These are phyloP conservation scores for Mastomys natalensis DNA, from an alignment of 2,113 vertebrate genomes.

Conservation along the genomic window DNA sequence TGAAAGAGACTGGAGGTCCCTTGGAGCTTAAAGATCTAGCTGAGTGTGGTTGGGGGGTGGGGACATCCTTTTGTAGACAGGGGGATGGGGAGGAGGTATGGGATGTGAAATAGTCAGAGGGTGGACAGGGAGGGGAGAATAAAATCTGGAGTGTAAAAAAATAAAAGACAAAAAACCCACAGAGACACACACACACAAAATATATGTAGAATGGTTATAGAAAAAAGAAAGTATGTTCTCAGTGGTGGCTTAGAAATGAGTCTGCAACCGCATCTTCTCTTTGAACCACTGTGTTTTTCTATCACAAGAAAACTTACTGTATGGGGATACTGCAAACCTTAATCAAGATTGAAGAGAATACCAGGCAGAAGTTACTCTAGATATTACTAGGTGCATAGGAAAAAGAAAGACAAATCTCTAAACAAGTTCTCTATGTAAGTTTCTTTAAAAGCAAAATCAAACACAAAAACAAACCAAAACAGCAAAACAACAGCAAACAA, in stretches of 20 bases:
- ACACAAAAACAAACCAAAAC: neutral
- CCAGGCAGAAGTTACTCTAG: neutral
- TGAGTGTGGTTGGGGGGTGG: no score
- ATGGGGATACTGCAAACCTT: neutral
- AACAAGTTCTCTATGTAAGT: neutral
- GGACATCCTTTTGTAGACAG: no score
- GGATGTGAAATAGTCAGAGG: no score
- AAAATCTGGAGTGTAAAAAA: no score
- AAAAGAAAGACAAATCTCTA: neutral
- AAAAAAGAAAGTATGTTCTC: neutral
- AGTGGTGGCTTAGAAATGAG: neutral
- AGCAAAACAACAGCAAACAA: neutral
- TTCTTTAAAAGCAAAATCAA: neutral
- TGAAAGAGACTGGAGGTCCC: no score
- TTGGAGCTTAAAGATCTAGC: no score
- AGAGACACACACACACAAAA: no score
- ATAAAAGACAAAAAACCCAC: no score
- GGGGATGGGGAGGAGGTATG: no score
- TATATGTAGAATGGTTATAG: no score
- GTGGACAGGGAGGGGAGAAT: no score
- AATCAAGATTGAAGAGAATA: neutral
- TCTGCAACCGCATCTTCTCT: neutral
- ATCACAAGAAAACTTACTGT: neutral
- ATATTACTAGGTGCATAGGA: neutral
- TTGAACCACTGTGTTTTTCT: neutral